Evolutionary conservation across 2,888 invertebrate genomes (phyloP), one percentile per base, ranked within the genome.

Genomic region (Cryptocheilus praepositus): DNA sequence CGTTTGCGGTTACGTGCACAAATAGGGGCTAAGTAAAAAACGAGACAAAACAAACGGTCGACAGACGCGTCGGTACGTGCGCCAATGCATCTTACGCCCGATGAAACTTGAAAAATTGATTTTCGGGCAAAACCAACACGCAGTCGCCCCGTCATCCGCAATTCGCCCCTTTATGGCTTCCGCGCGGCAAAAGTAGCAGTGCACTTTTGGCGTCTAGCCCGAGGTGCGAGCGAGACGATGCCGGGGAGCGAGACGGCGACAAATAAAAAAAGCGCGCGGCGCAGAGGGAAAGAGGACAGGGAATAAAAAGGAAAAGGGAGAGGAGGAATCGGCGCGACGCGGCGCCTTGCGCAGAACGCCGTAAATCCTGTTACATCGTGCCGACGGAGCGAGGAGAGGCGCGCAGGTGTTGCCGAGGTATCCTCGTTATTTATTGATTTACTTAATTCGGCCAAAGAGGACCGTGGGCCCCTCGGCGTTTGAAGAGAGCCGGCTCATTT

Each of bases 341-440:
- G 79, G 79, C 74, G 78, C 77, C 80, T 65, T 70, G 71, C 75
- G 67, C 68, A 61, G 68, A 66, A 52, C 62, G 79, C 68, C 79
- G 80, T 79, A 80, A 79, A 79, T 80, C 75, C 75, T 79, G 73
- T 80, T 80, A 67, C 78, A 72, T 63, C 74, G 74, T 74, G 74
- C 71, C 76, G 46, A 56, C 68, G 73, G 61, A 71, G 71, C 72
- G 70, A 73, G 72, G 70, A 78, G 79, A 77, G 77, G 77, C 80
- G 79, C 85, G 83, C 85, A 85, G 85, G 85, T 85, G 86, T 83
- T 81, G 81, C 70, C 77, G 78, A 77, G 80, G 76, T 82, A 81
- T 82, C 78, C 85, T 84, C 84, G 83, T 86, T 86, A 87, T 87
- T 86, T 85, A 88, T 87, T 85, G 84, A 88, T 88, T 86, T 85